These are phyloP conservation scores for Drosophila incognita DNA, from an alignment of 2,888 invertebrate genomes.

Conservation along the genomic window DNA sequence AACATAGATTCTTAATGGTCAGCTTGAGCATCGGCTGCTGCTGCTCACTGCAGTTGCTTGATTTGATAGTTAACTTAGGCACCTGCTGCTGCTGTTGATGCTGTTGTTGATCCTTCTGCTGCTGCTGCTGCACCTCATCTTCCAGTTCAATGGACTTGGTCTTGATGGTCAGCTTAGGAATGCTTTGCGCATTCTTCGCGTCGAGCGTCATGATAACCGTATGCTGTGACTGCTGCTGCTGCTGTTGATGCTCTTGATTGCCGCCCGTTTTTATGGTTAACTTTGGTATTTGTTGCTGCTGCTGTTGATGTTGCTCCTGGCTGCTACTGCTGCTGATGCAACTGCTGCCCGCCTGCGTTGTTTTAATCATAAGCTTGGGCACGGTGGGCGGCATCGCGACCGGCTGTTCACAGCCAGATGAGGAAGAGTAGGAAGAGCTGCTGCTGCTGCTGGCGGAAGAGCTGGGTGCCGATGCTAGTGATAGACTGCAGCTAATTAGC, in stretches of 20 bases:
- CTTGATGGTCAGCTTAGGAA: slow-evolving; percentile 84
- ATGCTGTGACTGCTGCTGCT: slow-evolving; percentile 65
- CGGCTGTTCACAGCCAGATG: slow-evolving; percentile 81
- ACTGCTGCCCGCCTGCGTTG: slow-evolving; percentile 78
- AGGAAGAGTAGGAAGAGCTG: slow-evolving; percentile 53
- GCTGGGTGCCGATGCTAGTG: slow-evolving; percentile 74
- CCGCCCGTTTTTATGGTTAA: slow-evolving; percentile 85
- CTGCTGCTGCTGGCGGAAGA: slow-evolving; percentile 83
- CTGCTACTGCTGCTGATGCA: slow-evolving; percentile 70
- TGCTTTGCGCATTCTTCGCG: slow-evolving; percentile 80
- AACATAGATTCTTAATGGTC: slow-evolving; percentile 84
- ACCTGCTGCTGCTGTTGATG: slow-evolving; percentile 52
- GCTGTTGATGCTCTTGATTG: slow-evolving; percentile 33
- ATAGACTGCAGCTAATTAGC: slow-evolving; percentile 78
- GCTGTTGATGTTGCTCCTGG: slow-evolving; percentile 45
- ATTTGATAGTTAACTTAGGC: slow-evolving; percentile 81
- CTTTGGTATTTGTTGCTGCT: slow-evolving; percentile 82
- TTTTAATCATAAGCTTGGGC: slow-evolving; percentile 88
- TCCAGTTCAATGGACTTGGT: slow-evolving; percentile 82
- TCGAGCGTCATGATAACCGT: slow-evolving; percentile 86
- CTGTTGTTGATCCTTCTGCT: slow-evolving; percentile 19
- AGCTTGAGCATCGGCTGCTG: slow-evolving; percentile 82
- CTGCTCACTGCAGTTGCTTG: slow-evolving; percentile 45
- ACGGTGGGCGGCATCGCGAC: slow-evolving; percentile 83
- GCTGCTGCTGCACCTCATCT: slow-evolving; percentile 48